Percentiles rank a stretch among this genome's conserved stretches.
phyloP scores from a whole-genome alignment of 2,797 vertebrate species.

The Tragelaphus eurycerus region DNA sequence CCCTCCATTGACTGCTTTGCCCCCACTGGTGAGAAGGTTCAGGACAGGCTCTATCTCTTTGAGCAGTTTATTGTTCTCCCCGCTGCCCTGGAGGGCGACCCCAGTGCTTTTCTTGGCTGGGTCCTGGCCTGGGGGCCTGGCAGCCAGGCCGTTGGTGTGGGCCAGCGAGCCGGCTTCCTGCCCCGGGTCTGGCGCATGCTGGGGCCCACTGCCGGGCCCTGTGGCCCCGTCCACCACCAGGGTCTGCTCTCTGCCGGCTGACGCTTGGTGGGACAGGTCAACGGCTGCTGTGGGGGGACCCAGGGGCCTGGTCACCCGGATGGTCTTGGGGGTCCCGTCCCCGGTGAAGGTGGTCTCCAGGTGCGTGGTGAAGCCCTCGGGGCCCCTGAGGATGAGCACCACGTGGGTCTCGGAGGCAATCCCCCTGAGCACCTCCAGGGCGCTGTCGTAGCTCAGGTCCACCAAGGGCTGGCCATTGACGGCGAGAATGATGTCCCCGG shows the following conservation, averaged over 20 bases:
- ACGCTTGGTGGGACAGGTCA: slow-evolving; percentile 85
- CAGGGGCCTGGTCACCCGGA: slow-evolving; percentile 92
- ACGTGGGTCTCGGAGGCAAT: slow-evolving; percentile 93
- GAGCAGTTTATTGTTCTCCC: slow-evolving; percentile 92
- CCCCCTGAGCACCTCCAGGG: slow-evolving; percentile 94
- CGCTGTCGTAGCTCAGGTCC: slow-evolving; percentile 93
- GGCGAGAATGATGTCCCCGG: slow-evolving; percentile 96
- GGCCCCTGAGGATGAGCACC: slow-evolving; percentile 95
- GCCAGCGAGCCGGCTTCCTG: slow-evolving; percentile 81
- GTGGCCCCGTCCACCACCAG: slow-evolving; percentile 83
- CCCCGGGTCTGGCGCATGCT: slow-evolving; percentile 76
- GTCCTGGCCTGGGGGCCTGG: slow-evolving; percentile 79
- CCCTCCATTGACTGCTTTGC: slow-evolving; percentile 86
- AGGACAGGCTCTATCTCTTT: slow-evolving; percentile 96
- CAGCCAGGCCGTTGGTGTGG: slow-evolving; percentile 80
- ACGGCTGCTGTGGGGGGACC: slow-evolving; percentile 83
- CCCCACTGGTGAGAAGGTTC: slow-evolving; percentile 89
- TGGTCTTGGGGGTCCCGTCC: slow-evolving; percentile 94
- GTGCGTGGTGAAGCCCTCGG: slow-evolving; percentile 97
- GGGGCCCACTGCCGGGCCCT: slow-evolving; percentile 74
- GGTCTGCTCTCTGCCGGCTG: slow-evolving; percentile 87
- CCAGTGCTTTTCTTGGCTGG: slow-evolving; percentile 79
- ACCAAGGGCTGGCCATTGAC: slow-evolving; percentile 97
- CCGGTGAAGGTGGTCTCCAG: slow-evolving; percentile 95
- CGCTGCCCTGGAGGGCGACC: slow-evolving; percentile 85